Base-by-base conservation (phyloP, 2,888 invertebrate species). In the Spilarctia lutea region DNA sequence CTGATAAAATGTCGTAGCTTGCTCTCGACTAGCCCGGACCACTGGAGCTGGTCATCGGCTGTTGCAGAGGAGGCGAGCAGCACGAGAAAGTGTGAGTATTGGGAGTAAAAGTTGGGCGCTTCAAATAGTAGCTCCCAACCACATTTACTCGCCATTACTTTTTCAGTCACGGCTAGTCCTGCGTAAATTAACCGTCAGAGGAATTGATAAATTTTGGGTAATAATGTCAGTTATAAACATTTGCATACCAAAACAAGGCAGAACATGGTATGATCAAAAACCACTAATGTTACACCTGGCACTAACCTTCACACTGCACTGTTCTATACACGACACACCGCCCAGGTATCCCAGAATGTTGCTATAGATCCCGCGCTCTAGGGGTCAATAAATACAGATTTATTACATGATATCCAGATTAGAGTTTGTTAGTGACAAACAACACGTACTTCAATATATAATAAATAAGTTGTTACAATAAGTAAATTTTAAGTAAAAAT, bases 11-110 rank as follows among this genome's bases (percentile, higher is more conserved):
- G 97, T 71, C 99, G 96, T 84, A 99, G 98, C 96, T 99, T 99
- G 80, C 99, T 99, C 94, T 99, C 99, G 33, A 99, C 98, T 82
- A 99, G 96, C 3, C 99, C 99, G 89, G 98, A 98, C 99, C 99
- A 99, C 94, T 99, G 99, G 84, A 99, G 96, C 90, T 99, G 99
- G 91, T 99, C 98, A 82, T 98, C 98, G 11, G 98, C 96, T 39
- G 97, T 96, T 76, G 97, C 96, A 4, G 99, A 98, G 86, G 97
- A 97, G 0, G 98, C 99, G 78, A 98, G 96, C 75, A 99, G 95
- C 80, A 99, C 98, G 77, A 99, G 98, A 94, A 99, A 99, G 96
- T 99, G 99, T 87, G 98, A 98, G 96, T 99, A 99, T 92, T 97
- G 95, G 0, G 91, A 90, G 91, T 94, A 95, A 96, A 99, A 99